A percentile compares a stretch with the other conserved stretches of the same genome.
These are phyloP conservation scores for Drosophila pullipes DNA, from an alignment of 2,888 invertebrate species.

Conservation along the genomic window DNA sequence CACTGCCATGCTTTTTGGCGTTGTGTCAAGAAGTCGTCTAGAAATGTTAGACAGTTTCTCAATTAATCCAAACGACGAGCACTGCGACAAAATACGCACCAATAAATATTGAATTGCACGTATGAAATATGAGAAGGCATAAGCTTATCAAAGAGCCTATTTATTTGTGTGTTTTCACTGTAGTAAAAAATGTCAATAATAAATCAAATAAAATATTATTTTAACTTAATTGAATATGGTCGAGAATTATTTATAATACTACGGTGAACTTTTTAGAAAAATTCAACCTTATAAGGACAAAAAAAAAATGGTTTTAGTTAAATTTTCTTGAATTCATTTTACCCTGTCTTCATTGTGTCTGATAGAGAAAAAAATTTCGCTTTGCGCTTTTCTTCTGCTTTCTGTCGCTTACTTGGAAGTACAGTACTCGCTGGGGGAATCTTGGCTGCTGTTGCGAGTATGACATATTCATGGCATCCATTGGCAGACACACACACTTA, in stretches of 20 bases:
- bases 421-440: constrained; percentile 34
- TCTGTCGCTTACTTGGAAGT: constrained; percentile 49
- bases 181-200: not conserved
- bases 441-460: constrained; percentile 49
- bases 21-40: constrained; percentile 70
- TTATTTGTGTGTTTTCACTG: not conserved
- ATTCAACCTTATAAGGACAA: no score
- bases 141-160: not conserved
- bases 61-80: constrained; percentile 18
- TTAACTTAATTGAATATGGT: not conserved
- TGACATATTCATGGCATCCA: constrained; percentile 71
- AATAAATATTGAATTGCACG: not conserved
- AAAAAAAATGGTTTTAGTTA: no score
- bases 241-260: not conserved
- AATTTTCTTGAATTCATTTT: not conserved
- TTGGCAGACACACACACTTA: constrained; percentile 39
- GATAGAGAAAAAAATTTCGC: constrained; percentile 16
- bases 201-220: not conserved
- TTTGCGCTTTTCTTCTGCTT: constrained; percentile 24
- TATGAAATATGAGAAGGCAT: not conserved
- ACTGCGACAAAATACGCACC: constrained; percentile 23
- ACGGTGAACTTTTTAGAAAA: not conserved
- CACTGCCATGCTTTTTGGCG: constrained; percentile 73
- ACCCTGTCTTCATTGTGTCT: constrained; percentile 26
- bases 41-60: constrained; percentile 31